Percentiles rank a stretch among this genome's conserved stretches.
Evolutionary conservation across 2,888 invertebrate genomes (phyloP).

Genomic region (Pediacus dermestoides): DNA sequence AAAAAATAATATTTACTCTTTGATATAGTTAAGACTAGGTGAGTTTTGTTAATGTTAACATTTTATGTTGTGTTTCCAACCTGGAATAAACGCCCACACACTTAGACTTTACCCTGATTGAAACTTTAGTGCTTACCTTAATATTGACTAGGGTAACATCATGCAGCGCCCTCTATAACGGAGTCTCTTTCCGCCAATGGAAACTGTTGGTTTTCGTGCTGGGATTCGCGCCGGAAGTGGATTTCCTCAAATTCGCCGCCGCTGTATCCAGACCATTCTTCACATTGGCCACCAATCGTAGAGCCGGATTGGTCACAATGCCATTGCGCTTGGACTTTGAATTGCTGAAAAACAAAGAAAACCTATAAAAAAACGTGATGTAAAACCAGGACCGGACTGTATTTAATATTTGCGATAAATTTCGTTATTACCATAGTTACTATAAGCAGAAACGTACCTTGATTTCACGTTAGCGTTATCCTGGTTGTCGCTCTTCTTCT

Average conservation of each 20-base stretch:
- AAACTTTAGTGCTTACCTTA: constrained; percentile 26
- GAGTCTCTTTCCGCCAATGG: constrained; percentile 83
- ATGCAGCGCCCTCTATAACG: constrained; percentile 49
- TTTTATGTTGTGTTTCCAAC: constrained; percentile 30
- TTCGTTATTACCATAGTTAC: not conserved
- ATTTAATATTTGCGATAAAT: not conserved
- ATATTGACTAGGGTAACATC: constrained; percentile 37
- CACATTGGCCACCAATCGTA: constrained; percentile 75
- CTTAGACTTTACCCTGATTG: not conserved
- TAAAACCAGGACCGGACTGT: not conserved
- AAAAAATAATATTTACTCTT: constrained; percentile 34
- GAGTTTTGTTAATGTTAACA: constrained; percentile 35
- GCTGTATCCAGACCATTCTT: constrained; percentile 67
- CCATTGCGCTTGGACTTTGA: constrained; percentile 75
- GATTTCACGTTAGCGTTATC: constrained; percentile 36
- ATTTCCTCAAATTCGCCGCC: constrained; percentile 60
- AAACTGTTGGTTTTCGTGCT: constrained; percentile 72
- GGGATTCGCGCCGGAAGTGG: constrained; percentile 58
- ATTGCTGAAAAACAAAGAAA: constrained; percentile 32
- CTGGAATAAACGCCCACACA: constrained; percentile 21
- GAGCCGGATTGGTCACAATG: constrained; percentile 81
- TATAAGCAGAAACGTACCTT: constrained; percentile 27
- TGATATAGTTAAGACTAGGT: constrained; percentile 42
- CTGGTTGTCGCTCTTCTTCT: constrained; percentile 21
- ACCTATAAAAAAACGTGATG: not conserved